phyloP scores from a whole-genome alignment of 2,888 invertebrate genomes.

The Cancer borealis region DNA sequence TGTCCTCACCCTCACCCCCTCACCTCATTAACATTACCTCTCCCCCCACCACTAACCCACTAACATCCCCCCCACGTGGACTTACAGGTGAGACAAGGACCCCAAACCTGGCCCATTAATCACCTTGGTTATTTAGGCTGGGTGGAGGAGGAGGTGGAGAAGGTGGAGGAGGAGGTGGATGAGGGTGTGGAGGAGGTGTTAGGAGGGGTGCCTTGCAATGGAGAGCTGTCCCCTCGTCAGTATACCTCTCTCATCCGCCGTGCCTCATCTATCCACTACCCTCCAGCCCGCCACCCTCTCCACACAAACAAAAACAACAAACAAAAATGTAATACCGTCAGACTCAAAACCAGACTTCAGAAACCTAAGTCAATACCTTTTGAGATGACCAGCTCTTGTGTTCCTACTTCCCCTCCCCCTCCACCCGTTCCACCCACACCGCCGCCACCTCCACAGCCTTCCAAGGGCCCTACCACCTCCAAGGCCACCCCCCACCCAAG shows the following conservation, averaged over 20 bases:
- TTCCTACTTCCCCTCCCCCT: background rate
- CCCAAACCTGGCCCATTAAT: constrained; percentile 55
- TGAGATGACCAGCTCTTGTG: background rate
- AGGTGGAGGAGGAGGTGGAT: background rate
- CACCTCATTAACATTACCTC: too few relatives aligned
- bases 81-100: constrained; percentile 70
- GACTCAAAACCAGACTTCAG: background rate
- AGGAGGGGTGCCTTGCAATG: constrained; percentile 47
- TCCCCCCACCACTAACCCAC: constrained; percentile 61
- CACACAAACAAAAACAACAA: background rate
- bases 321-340: background rate
- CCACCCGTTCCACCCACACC: background rate
- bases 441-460: background rate
- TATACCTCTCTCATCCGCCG: constrained; percentile 73
- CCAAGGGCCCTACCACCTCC: background rate
- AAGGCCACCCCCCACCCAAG: background rate
- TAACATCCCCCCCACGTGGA: constrained; percentile 54
- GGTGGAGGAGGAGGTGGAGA: constrained; percentile 43
- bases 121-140: constrained; percentile 60
- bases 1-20: too few relatives aligned
- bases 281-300: constrained; percentile 49
- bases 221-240: constrained; percentile 69
- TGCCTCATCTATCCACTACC: constrained; percentile 69
- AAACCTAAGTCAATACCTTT: background rate
- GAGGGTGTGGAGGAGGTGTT: background rate